phyloP scores from a whole-genome alignment of 1,140 invertebrate genomes.

The Holcopasites calliopsidis region DNA sequence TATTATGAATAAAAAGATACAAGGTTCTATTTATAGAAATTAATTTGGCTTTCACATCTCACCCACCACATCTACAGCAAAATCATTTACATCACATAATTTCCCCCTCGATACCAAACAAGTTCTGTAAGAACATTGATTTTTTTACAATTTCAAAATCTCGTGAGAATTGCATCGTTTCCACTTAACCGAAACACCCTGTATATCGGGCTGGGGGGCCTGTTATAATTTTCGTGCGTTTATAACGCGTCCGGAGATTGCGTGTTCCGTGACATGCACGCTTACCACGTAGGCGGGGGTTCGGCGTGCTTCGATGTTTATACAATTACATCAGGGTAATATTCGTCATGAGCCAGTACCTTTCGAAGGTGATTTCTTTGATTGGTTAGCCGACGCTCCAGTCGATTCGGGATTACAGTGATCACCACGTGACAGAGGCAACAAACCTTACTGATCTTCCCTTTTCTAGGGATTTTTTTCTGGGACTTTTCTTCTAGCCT shows the following conservation, averaged over 20 bases:
- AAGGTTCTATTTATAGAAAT: too few relatives aligned
- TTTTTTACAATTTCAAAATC: too few relatives aligned
- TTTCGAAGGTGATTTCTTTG: slow-evolving; percentile 2
- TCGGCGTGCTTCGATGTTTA: slow-evolving; percentile 39
- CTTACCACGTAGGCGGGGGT: slow-evolving; percentile 18
- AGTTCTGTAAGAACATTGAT: too few relatives aligned
- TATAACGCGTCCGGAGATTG: slow-evolving; percentile 18
- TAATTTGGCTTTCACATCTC: too few relatives aligned
- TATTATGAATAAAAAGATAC: too few relatives aligned
- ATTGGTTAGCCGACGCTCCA: neutral
- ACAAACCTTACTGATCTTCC: neutral
- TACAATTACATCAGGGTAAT: slow-evolving; percentile 46
- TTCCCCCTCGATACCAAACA: too few relatives aligned
- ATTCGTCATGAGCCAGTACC: neutral
- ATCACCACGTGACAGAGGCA: neutral
- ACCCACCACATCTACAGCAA: too few relatives aligned
- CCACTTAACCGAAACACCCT: too few relatives aligned
- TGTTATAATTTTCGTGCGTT: slow-evolving; percentile 23
- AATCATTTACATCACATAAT: too few relatives aligned
- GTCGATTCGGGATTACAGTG: slow-evolving; percentile 1
- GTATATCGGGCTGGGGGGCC: slow-evolving; percentile 6
- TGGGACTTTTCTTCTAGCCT: neutral
- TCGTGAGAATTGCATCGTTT: too few relatives aligned
- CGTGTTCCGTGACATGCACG: slow-evolving; percentile 48
- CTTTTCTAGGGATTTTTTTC: neutral